Conservation (phyloP, 64 coral and sea anemone genomes). For the Platygyra sinensis region DNA sequence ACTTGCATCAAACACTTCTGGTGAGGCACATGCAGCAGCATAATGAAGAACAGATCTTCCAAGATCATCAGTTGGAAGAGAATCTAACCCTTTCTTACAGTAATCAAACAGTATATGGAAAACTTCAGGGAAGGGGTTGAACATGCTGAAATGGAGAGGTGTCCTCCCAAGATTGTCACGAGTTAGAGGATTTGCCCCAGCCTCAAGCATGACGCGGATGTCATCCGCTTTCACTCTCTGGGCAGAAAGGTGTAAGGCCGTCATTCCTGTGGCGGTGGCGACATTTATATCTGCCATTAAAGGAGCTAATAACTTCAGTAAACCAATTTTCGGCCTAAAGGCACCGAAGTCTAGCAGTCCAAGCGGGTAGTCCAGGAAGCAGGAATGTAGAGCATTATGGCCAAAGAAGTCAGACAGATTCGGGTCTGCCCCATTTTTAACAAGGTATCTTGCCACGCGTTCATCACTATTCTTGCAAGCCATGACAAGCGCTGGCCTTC, state of each 20-base stretch:
- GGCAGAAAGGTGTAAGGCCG: too few relatives aligned
- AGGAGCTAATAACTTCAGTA: too few relatives aligned
- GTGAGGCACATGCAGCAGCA: conserved; percentile 9
- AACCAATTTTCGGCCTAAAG: too few relatives aligned
- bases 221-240: too few relatives aligned
- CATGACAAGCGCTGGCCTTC: neutral
- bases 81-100: neutral
- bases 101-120: conserved; percentile 17
- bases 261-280: too few relatives aligned
- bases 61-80: conserved; percentile 16
- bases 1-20: neutral
- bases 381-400: conserved; percentile 29
- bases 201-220: neutral
- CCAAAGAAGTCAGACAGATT: conserved; percentile 14
- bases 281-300: too few relatives aligned
- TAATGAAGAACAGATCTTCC: conserved; percentile 44
- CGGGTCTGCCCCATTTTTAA: conserved; percentile 14
- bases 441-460: conserved; percentile 1
- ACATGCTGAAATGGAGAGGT: conserved; percentile 48
- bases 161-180: conserved; percentile 43
- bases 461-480: conserved; percentile 21
- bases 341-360: neutral
- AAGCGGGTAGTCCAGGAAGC: neutral
- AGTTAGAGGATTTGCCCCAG: conserved; percentile 19
- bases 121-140: conserved; percentile 14